phyloP scores from a whole-genome alignment of 2,797 vertebrate genomes.

The Poecile montanus region DNA sequence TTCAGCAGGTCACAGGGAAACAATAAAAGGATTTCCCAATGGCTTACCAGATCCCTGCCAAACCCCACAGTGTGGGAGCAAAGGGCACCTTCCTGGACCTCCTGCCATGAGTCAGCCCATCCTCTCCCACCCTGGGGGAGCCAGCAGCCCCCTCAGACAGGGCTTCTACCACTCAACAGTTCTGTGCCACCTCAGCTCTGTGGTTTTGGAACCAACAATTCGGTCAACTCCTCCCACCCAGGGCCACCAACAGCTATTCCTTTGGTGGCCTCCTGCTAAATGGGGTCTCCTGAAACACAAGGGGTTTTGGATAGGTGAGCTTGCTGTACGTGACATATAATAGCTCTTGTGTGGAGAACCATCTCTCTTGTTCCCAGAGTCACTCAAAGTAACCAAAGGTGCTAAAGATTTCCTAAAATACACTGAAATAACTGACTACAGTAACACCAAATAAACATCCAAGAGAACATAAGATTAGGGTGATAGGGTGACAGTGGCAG shows the following conservation, averaged over 20 bases:
- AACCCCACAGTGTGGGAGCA: neutral
- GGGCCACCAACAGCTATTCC: neutral
- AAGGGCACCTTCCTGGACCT: constrained; percentile 5
- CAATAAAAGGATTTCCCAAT: constrained; percentile 58
- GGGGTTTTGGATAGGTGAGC: neutral
- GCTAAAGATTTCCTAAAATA: neutral
- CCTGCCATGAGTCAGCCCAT: constrained; percentile 5
- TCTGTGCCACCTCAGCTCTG: neutral
- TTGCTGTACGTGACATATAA: neutral
- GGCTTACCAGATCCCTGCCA: constrained; percentile 33
- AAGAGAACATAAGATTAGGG: neutral
- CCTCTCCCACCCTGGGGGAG: neutral
- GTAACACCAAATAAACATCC: neutral
- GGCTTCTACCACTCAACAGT: neutral
- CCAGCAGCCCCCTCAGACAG: neutral
- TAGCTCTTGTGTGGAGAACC: neutral
- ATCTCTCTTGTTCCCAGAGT: neutral
- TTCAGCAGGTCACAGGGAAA: constrained; percentile 49
- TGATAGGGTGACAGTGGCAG: neutral
- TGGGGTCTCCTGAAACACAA: neutral
- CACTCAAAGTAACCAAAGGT: neutral
- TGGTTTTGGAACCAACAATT: neutral
- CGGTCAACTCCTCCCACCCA: neutral
- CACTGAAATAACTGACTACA: neutral
- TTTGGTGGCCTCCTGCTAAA: neutral